These are phyloP conservation scores for Marisa cornuarietis DNA, from an alignment of 1,140 invertebrate genomes.

Conservation along the genomic window DNA sequence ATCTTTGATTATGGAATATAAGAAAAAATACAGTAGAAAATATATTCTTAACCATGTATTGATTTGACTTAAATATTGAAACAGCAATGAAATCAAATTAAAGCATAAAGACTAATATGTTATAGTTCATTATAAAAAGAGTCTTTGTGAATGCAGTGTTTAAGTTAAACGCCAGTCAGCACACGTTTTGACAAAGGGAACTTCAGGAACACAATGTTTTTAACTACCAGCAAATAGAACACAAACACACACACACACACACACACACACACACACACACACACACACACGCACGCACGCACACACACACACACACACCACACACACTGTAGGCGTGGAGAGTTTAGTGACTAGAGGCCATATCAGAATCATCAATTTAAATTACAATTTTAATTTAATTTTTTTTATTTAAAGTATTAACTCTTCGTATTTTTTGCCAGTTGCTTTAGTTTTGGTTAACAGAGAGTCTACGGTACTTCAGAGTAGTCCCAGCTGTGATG, in stretches of 20 bases:
- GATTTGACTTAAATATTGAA: background rate
- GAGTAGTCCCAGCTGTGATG: no score
- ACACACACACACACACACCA: background rate
- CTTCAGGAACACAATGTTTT: no score
- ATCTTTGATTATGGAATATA: no score
- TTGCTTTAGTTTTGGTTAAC: no score
- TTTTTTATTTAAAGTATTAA: background rate
- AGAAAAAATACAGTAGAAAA: no score
- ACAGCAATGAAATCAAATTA: background rate
- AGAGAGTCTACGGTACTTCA: background rate
- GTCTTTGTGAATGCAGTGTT: background rate
- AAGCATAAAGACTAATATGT: background rate
- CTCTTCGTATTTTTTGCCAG: background rate
- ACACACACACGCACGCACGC: background rate
- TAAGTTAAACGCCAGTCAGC: background rate
- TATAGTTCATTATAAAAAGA: background rate
- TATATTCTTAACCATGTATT: no score
- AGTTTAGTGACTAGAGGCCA: background rate
- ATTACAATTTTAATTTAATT: no score
- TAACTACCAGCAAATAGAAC: background rate
- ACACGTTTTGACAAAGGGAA: background rate
- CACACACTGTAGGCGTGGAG: background rate
- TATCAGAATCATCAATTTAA: background rate
- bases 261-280: background rate
- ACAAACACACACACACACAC: background rate